Evolutionary conservation across 2,113 vertebrate species (phyloP).

Genomic region (Danionella cerebrum): DNA sequence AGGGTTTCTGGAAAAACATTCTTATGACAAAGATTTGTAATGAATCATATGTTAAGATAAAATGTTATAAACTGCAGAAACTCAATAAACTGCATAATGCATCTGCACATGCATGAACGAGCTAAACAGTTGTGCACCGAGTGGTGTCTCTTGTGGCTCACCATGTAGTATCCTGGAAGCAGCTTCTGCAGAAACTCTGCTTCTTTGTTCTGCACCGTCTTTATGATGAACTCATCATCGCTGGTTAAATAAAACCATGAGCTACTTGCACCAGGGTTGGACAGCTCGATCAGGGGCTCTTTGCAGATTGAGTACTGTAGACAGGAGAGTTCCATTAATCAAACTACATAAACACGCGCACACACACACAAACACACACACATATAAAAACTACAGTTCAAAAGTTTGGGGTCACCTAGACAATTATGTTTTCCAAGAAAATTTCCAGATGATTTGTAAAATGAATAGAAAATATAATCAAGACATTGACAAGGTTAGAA

Average conservation of each 20-base stretch:
- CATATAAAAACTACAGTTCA: no score
- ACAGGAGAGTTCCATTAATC: neutral
- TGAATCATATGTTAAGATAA: no score
- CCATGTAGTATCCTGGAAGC: constrained; percentile 96
- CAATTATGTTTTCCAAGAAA: no score
- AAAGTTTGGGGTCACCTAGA: no score
- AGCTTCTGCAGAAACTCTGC: constrained; percentile 96
- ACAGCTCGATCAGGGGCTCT: constrained; percentile 88
- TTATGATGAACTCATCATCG: constrained; percentile 95
- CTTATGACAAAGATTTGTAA: no score
- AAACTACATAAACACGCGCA: neutral
- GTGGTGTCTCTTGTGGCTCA: constrained; percentile 50
- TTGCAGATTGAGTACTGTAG: constrained; percentile 89
- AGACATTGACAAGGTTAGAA: no score
- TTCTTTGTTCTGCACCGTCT: constrained; percentile 94
- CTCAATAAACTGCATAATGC: no score
- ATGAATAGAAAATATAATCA: no score
- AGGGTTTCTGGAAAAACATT: no score
- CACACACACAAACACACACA: neutral
- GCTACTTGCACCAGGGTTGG: constrained; percentile 92
- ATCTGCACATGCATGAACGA: no score
- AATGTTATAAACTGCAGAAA: no score
- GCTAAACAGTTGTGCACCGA: neutral
- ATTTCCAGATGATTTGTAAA: no score
- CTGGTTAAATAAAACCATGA: constrained; percentile 96